phyloP scores from a whole-genome alignment of 2,888 invertebrate genomes.

The Polymixis lichenea region DNA sequence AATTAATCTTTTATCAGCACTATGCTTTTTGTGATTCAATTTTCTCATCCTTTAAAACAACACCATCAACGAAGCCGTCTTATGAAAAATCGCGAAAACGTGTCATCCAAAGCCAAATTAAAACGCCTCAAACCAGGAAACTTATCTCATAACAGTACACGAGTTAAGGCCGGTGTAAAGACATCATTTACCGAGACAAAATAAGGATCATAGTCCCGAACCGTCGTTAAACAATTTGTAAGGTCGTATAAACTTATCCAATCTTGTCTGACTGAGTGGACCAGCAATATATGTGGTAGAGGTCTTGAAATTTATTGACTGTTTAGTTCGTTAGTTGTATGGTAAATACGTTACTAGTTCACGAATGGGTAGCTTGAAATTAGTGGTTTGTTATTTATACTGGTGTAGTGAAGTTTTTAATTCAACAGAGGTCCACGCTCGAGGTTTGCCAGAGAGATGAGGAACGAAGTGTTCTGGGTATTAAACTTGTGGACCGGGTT shows the following conservation, averaged over 20 bases:
- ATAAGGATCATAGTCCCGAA: constrained; percentile 68
- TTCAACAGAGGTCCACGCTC: too few species aligned
- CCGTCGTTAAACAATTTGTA: constrained; percentile 80
- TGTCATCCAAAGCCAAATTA: constrained; percentile 47
- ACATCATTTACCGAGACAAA: constrained; percentile 71
- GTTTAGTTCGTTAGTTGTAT: constrained; percentile 67
- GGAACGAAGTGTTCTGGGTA: too few species aligned
- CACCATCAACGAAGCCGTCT: neutral
- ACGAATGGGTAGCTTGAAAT: constrained; percentile 25
- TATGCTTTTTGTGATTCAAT: neutral
- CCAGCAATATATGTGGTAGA: constrained; percentile 61
- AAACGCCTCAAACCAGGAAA: constrained; percentile 47
- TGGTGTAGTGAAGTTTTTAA: neutral
- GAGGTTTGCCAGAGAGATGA: too few species aligned
- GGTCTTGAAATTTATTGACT: constrained; percentile 75
- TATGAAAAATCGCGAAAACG: constrained; percentile 10
- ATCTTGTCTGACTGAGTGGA: constrained; percentile 73
- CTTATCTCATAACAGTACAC: constrained; percentile 65
- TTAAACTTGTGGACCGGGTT: too few species aligned
- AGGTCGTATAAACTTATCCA: constrained; percentile 83
- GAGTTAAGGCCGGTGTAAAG: constrained; percentile 63
- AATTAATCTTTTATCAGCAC: too few species aligned
- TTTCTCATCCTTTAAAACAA: neutral
- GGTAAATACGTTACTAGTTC: constrained; percentile 47
- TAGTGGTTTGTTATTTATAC: constrained; percentile 20